Percentiles rank a stretch among this genome's conserved stretches.
phyloP scores from a whole-genome alignment of 2,113 vertebrate genomes.

The Chaetura pelagica region DNA sequence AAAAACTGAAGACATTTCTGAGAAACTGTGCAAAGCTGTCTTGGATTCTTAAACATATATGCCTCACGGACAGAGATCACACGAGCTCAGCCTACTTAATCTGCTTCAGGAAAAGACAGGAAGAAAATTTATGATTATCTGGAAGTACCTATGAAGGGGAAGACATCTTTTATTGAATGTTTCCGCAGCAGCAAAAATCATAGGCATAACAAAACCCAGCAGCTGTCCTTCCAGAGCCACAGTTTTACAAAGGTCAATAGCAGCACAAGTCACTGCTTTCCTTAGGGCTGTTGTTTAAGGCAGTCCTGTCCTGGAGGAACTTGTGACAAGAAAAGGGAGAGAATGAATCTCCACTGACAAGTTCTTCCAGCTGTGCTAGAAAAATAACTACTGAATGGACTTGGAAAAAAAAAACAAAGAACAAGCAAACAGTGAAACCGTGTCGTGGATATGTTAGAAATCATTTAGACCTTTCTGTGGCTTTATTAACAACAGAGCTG shows the following conservation, averaged over 20 bases:
- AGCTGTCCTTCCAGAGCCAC: background rate
- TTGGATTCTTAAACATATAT: background rate
- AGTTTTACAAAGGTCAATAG: conserved; percentile 1
- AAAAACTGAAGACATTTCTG: background rate
- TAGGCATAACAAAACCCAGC: background rate
- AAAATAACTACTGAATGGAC: background rate
- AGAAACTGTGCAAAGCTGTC: background rate
- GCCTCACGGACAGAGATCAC: background rate
- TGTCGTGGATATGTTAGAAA: background rate
- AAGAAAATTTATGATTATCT: background rate
- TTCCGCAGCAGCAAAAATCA: background rate
- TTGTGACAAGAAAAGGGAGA: background rate
- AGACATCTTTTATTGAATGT: background rate
- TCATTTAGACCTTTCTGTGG: background rate
- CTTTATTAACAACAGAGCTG: background rate
- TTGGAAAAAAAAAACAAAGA: background rate
- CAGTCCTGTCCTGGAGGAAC: background rate
- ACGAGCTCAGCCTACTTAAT: background rate
- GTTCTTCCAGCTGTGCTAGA: background rate
- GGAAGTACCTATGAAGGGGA: background rate
- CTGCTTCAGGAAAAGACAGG: background rate
- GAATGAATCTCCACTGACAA: background rate
- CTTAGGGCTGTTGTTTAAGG: background rate
- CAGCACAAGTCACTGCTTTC: background rate
- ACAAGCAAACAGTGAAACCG: rapidly evolving